A percentile compares a stretch with the other conserved stretches of the same genome.
These are phyloP conservation scores for Catharus ustulatus DNA, from an alignment of 2,797 vertebrate genomes.

Conservation along the genomic window DNA sequence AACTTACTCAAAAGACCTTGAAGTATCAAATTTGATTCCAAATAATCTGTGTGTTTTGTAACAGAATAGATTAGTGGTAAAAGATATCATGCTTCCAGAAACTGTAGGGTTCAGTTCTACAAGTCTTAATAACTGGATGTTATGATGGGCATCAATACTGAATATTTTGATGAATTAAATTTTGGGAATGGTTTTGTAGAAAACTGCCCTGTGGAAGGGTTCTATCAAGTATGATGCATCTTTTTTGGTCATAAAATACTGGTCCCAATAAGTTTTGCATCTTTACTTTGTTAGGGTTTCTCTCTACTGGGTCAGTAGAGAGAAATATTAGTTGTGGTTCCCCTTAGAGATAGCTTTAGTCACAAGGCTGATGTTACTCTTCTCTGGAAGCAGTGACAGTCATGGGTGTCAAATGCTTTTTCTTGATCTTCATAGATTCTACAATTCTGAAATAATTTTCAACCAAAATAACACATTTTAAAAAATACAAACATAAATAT, in stretches of 20 bases:
- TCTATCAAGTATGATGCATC: rapidly evolving
- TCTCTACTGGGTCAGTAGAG: neutral
- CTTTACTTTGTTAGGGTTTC: neutral
- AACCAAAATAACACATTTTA: neutral
- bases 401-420: neutral
- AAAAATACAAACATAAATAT: neutral
- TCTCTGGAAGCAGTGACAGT: neutral
- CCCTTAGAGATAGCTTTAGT: neutral
- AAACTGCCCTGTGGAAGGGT: neutral
- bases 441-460: neutral
- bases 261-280: neutral
- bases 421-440: neutral
- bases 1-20: neutral
- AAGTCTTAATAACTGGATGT: neutral
- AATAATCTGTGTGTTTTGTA: neutral
- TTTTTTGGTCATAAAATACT: neutral
- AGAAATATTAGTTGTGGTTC: neutral
- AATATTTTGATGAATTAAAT: neutral
- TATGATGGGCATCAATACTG: neutral
- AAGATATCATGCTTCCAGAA: neutral
- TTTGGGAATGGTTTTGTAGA: neutral
- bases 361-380: neutral
- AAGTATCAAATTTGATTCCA: neutral
- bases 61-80: neutral
- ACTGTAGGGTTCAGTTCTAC: neutral